Conservation (phyloP, 2,797 vertebrate genomes). For the Cuniculus paca region DNA sequence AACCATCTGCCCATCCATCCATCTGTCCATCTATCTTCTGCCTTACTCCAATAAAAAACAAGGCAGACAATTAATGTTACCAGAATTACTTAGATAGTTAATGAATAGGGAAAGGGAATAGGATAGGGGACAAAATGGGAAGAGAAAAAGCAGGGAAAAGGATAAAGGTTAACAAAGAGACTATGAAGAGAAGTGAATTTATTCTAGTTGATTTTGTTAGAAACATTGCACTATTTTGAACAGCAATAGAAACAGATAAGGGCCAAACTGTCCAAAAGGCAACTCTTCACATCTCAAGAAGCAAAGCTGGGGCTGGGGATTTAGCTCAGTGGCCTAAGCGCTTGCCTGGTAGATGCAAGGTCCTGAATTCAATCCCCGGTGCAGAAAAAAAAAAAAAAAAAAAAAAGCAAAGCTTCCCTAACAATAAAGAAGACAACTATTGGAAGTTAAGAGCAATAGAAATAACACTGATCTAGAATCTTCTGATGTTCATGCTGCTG, state of each 20-base stretch:
- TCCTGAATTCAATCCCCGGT: no score
- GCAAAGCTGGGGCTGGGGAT: no score
- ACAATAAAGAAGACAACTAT: fast-evolving
- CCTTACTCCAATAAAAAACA: neutral
- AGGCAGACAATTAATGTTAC: neutral
- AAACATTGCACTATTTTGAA: neutral
- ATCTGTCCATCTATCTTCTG: neutral
- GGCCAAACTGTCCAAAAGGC: neutral
- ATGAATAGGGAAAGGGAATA: neutral
- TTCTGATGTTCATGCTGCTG: fast-evolving
- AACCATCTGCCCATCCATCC: neutral
- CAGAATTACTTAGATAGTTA: neutral
- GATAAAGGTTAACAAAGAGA: neutral
- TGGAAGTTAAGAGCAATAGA: fast-evolving
- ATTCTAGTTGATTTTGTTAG: neutral
- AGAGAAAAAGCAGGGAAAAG: neutral
- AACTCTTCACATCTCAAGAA: neutral
- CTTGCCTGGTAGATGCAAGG: no score
- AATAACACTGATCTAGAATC: fast-evolving
- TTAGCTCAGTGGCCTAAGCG: no score
- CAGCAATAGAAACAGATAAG: neutral
- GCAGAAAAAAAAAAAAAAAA: no score
- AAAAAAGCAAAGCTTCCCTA: neutral
- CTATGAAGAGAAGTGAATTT: neutral
- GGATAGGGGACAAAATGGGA: neutral